These are phyloP conservation scores for Haliclona indistincta DNA, from an alignment of 37 sponge, comb jelly and placozoan genomes.

Conservation along the genomic window DNA sequence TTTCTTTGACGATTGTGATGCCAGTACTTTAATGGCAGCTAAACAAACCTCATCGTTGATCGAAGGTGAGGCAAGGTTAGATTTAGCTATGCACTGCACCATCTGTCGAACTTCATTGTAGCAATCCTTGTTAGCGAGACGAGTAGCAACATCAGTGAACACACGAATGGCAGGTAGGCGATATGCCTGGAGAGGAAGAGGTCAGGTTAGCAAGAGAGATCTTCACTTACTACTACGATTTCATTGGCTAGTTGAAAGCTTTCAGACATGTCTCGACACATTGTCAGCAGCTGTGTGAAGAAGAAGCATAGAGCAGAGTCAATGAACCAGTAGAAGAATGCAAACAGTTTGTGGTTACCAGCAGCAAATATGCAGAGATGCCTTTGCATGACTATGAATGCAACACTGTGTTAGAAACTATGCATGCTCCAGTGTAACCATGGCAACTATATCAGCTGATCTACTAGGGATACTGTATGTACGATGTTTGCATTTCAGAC, in stretches of 20 bases:
- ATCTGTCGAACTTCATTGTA: conserved; percentile 51
- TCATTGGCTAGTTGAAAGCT: conserved; percentile 47
- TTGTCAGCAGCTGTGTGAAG: conserved; percentile 6
- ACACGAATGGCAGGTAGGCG: conserved; percentile 31
- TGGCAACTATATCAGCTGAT: too few species aligned
- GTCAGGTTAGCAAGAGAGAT: background rate
- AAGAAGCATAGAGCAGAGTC: background rate
- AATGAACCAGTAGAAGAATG: too few species aligned
- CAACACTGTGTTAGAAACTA: too few species aligned
- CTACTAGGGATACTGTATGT: too few species aligned
- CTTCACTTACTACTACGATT: conserved; percentile 38
- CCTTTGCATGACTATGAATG: background rate
- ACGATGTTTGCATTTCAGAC: too few species aligned
- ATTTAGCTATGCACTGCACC: conserved; percentile 39
- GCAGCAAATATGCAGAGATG: background rate
- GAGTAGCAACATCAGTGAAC: conserved; percentile 33
- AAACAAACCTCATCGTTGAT: conserved; percentile 74
- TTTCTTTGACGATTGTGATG: conserved; percentile 59
- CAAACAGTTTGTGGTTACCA: background rate
- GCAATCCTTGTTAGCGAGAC: conserved; percentile 30
- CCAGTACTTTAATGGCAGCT: conserved; percentile 74
- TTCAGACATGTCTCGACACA: conserved; percentile 42
- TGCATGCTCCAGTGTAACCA: too few species aligned
- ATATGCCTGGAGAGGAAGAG: conserved; percentile 29
- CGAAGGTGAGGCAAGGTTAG: background rate